Evolutionary conservation across 2,797 vertebrate genomes (phyloP).

Genomic region (Sternarchorhynchus goeldii): DNA sequence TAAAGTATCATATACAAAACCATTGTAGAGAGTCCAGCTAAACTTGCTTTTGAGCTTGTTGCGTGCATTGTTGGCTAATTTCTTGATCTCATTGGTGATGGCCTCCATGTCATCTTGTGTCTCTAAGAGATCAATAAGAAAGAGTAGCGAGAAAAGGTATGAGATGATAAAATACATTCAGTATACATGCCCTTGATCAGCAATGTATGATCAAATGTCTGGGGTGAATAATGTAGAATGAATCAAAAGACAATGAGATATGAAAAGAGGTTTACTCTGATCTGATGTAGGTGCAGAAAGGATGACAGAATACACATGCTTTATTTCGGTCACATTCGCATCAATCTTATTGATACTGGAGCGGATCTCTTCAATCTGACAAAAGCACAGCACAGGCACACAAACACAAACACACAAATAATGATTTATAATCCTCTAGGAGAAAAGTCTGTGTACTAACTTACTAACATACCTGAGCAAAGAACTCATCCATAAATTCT

Average conservation of each 20-base stretch:
- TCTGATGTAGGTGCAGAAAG: conserved; percentile 91
- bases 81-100: conserved; percentile 90
- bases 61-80: conserved; percentile 88
- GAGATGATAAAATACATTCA: background rate
- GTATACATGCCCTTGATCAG: too few species aligned
- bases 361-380: conserved; percentile 88
- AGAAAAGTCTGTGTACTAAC: background rate
- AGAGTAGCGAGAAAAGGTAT: background rate
- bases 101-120: conserved; percentile 90
- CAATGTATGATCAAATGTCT: background rate
- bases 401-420: conserved; percentile 3
- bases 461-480: conserved; percentile 78
- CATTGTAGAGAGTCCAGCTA: too few species aligned
- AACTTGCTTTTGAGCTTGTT: conserved; percentile 92
- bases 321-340: conserved; percentile 85
- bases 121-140: conserved; percentile 69
- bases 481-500: conserved; percentile 95
- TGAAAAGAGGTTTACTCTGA: conserved; percentile 77
- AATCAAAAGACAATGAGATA: background rate
- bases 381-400: conserved; percentile 20
- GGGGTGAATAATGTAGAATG: background rate
- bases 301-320: conserved; percentile 91
- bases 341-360: conserved; percentile 90
- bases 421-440: background rate
- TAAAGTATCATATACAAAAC: too few species aligned